Percentiles rank a stretch among this genome's conserved stretches.
phyloP scores from a whole-genome alignment of 2,113 vertebrate species.

The Myocastor coypus region DNA sequence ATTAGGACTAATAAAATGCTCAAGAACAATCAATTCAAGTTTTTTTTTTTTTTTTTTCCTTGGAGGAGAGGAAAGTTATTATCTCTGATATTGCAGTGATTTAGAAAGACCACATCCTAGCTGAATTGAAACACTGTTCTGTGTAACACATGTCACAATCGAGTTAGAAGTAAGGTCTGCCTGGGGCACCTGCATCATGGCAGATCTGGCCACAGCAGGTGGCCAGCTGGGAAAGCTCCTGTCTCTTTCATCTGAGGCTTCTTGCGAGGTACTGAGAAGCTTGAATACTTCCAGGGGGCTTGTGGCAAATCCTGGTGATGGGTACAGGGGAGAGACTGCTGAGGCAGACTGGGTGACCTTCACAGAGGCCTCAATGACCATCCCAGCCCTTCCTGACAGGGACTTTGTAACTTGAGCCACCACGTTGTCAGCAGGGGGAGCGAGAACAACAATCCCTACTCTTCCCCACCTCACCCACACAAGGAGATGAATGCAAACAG shows the following conservation, averaged over 20 bases:
- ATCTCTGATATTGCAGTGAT: conserved; percentile 53
- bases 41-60: not conserved
- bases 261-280: not conserved
- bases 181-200: not conserved
- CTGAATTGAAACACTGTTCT: conserved; percentile 54
- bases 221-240: not conserved
- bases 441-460: not conserved
- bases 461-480: not conserved
- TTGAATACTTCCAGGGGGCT: conserved; percentile 14
- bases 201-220: not conserved
- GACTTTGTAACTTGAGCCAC: not conserved
- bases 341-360: not conserved
- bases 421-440: not conserved
- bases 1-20: conserved; percentile 78
- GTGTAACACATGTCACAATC: not conserved
- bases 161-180: not conserved
- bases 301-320: not conserved
- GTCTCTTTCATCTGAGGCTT: not conserved
- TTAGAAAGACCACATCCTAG: conserved; percentile 50
- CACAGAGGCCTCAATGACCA: not conserved
- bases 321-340: not conserved
- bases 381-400: not conserved
- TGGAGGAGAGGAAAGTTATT: not conserved
- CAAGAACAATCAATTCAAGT: conserved; percentile 51
- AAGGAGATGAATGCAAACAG: not conserved